Percentiles rank a stretch among this genome's conserved stretches.
Conservation (phyloP, 2,113 vertebrate species). For the Brachyhypopomus gauderio region DNA sequence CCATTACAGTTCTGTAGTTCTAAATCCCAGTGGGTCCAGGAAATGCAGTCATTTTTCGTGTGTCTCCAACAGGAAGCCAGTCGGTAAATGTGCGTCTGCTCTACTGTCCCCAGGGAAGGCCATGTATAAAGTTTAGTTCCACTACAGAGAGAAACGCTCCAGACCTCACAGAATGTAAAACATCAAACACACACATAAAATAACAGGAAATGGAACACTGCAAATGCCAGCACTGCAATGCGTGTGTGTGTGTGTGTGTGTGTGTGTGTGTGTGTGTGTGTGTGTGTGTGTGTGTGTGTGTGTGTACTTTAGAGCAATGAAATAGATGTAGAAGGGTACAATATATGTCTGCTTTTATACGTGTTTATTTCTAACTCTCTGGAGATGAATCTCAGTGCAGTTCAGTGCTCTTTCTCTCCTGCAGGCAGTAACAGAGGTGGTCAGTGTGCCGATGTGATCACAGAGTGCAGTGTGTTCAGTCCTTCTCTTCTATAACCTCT, state of each 20-base stretch:
- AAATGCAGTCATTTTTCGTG: constrained; percentile 42
- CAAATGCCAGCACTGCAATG: constrained; percentile 13
- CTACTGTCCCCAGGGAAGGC: constrained; percentile 10
- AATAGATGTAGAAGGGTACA: not conserved
- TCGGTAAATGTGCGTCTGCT: constrained; percentile 49
- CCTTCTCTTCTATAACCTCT: constrained; percentile 25
- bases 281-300: too few species aligned
- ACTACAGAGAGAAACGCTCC: constrained; percentile 20
- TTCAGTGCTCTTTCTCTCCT: not conserved
- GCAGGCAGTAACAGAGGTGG: constrained; percentile 4
- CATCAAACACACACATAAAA: constrained; percentile 12
- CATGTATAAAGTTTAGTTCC: constrained; percentile 29
- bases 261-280: too few species aligned
- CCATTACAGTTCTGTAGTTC: constrained; percentile 30
- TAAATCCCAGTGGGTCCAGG: constrained; percentile 25
- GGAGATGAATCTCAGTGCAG: constrained; percentile 8
- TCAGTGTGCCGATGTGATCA: constrained; percentile 37
- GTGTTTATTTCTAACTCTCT: constrained; percentile 14
- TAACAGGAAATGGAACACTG: constrained; percentile 5
- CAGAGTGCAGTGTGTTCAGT: constrained; percentile 18
- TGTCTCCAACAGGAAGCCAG: constrained; percentile 39
- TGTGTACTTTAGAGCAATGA: not conserved
- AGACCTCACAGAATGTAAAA: constrained; percentile 7
- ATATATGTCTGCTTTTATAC: constrained; percentile 6
- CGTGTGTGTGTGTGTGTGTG: not conserved